Percentiles rank a stretch among this genome's conserved stretches.
These are phyloP conservation scores for Meriones psammophilus DNA, from an alignment of 2,797 vertebrate species.

Conservation along the genomic window DNA sequence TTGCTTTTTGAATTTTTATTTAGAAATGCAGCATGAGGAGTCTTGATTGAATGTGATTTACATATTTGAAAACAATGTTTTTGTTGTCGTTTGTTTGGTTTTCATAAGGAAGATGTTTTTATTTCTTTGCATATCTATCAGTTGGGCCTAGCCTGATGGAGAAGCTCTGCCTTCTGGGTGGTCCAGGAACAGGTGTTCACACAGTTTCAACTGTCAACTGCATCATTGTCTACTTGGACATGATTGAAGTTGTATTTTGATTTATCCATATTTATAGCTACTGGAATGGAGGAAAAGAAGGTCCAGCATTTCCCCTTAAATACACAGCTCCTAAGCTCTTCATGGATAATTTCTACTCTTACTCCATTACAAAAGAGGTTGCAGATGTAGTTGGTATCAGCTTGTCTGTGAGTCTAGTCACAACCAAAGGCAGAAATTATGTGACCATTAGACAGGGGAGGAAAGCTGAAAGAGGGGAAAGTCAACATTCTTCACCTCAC, in stretches of 20 bases:
- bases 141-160: background rate
- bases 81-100: background rate
- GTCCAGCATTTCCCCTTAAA: slow-evolving; percentile 10
- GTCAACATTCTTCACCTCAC: background rate
- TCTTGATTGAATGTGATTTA: slow-evolving; percentile 16
- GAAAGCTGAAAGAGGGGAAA: background rate
- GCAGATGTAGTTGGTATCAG: background rate
- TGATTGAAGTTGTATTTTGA: background rate
- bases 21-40: background rate
- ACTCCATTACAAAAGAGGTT: background rate
- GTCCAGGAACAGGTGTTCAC: background rate
- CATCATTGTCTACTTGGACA: background rate
- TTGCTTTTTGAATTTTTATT: background rate
- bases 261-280: background rate
- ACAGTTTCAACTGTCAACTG: background rate
- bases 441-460: background rate
- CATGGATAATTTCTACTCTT: background rate
- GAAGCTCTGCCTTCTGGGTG: background rate
- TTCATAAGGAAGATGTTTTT: background rate
- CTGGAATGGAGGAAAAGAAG: background rate
- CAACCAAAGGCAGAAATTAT: background rate
- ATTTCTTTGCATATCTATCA: background rate
- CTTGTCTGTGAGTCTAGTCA: background rate
- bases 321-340: background rate
- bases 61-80: slow-evolving; percentile 22